Percentiles rank a stretch among this genome's conserved stretches.
These are phyloP conservation scores for Aphelinus certus DNA, from an alignment of 1,140 invertebrate species.

Conservation along the genomic window DNA sequence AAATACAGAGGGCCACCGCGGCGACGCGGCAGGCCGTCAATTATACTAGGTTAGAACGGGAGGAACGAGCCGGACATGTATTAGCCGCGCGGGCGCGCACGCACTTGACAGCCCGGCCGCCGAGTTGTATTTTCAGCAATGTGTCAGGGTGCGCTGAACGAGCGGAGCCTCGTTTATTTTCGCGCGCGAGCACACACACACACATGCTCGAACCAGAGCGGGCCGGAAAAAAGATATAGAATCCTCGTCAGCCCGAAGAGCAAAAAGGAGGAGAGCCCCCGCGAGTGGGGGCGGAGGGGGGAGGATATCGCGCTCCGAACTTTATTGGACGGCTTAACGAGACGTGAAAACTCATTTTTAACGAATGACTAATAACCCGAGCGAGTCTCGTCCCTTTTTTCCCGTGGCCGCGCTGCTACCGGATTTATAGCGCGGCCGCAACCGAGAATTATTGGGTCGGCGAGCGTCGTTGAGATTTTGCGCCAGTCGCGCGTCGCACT, in stretches of 20 bases:
- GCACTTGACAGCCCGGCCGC: neutral
- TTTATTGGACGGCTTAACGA: conserved; percentile 32
- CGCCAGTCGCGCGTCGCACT: too few species aligned
- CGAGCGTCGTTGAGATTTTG: too few species aligned
- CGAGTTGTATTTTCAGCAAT: conserved; percentile 53
- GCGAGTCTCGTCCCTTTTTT: neutral
- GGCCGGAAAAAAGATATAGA: neutral
- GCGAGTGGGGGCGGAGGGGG: conserved; percentile 15
- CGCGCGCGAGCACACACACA: conserved; percentile 23
- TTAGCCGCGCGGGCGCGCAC: neutral
- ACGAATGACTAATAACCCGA: conserved; percentile 11
- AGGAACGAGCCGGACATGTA: too few species aligned
- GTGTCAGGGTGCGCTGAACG: conserved; percentile 44
- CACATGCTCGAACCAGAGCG: neutral
- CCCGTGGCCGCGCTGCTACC: neutral
- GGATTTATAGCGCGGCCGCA: neutral
- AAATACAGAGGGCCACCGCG: too few species aligned
- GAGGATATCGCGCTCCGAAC: neutral
- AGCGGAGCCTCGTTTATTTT: conserved; percentile 51
- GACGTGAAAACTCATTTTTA: conserved; percentile 28
- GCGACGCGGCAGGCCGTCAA: too few species aligned
- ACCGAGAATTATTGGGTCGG: neutral
- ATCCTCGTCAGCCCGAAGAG: neutral
- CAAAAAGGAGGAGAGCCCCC: too few species aligned
- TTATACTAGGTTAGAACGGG: too few species aligned